These are phyloP conservation scores for Heliopora coerulea DNA, from an alignment of 92 coral and sea anemone species.

Conservation along the genomic window DNA sequence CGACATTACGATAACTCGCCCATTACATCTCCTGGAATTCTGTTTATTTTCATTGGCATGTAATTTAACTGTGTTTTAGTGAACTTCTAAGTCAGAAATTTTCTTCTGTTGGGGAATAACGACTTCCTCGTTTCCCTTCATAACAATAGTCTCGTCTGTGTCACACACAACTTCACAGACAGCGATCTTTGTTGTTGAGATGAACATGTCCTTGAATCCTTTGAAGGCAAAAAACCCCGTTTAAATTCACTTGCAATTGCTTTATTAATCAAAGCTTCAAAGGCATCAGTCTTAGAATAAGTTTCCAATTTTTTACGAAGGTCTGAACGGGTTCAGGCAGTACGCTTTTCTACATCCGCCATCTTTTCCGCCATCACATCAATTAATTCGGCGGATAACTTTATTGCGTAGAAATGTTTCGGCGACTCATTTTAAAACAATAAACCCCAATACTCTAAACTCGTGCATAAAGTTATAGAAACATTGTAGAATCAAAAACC, in stretches of 20 bases:
- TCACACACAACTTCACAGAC: slow-evolving; percentile 7
- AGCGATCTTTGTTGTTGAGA: too few species aligned
- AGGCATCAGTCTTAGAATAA: too few species aligned
- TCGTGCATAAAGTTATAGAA: not conserved
- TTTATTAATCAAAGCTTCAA: slow-evolving; percentile 1
- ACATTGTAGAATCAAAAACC: not conserved
- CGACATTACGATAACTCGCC: slow-evolving; percentile 5
- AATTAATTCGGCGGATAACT: not conserved
- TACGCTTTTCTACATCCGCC: slow-evolving; percentile 15
- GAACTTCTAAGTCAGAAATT: not conserved
- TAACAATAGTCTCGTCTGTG: slow-evolving; percentile 2
- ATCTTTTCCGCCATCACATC: not conserved
- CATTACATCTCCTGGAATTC: slow-evolving; percentile 5
- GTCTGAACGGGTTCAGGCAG: too few species aligned
- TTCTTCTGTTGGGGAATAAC: not conserved
- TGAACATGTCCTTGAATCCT: slow-evolving; percentile 8
- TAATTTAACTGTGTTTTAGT: not conserved
- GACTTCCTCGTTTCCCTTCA: slow-evolving; percentile 5
- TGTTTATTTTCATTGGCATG: slow-evolving; percentile 4
- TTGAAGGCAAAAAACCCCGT: not conserved
- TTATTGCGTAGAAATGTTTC: not conserved
- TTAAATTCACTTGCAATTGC: slow-evolving; percentile 4
- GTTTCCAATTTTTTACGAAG: too few species aligned
- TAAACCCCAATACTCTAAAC: slow-evolving; percentile 8
- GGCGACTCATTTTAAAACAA: not conserved